phyloP scores from a whole-genome alignment of 2,888 invertebrate species.

The Eremobia ochroleuca region DNA sequence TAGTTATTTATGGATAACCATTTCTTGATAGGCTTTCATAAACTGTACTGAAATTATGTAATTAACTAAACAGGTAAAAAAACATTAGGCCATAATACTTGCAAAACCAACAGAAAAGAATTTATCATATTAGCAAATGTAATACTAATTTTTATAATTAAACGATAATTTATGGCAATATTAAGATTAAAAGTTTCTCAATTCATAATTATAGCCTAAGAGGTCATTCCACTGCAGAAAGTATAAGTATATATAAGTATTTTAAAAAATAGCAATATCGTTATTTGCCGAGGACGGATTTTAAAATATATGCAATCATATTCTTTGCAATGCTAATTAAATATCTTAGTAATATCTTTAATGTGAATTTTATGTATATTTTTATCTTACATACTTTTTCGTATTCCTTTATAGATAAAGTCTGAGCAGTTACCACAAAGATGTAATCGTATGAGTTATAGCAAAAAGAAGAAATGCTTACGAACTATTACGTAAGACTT shows the following conservation, averaged over 20 bases:
- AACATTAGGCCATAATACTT: neutral
- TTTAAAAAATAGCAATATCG: slow-evolving; percentile 1
- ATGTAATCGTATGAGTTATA: neutral
- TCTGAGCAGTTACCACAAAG: neutral
- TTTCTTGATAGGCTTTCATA: neutral
- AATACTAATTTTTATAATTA: slow-evolving; percentile 1
- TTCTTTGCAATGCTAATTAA: slow-evolving; percentile 48
- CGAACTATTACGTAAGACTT: slow-evolving; percentile 5
- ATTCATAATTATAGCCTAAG: slow-evolving; percentile 6
- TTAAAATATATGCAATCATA: slow-evolving; percentile 27
- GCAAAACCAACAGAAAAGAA: neutral
- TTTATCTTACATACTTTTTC: slow-evolving; percentile 29
- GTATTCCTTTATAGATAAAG: slow-evolving; percentile 34
- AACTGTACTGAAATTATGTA: neutral
- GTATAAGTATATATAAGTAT: no score
- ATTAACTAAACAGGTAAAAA: neutral
- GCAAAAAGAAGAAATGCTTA: neutral
- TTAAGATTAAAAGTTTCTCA: slow-evolving; percentile 22
- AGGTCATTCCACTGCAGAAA: slow-evolving; percentile 1
- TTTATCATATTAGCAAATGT: neutral
- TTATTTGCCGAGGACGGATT: slow-evolving; percentile 1
- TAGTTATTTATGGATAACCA: neutral
- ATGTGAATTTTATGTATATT: slow-evolving; percentile 42
- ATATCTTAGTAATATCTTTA: slow-evolving; percentile 38
- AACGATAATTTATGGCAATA: slow-evolving; percentile 3